Evolutionary conservation across 2,888 invertebrate species (phyloP).

Genomic region (Nasonia oneida): DNA sequence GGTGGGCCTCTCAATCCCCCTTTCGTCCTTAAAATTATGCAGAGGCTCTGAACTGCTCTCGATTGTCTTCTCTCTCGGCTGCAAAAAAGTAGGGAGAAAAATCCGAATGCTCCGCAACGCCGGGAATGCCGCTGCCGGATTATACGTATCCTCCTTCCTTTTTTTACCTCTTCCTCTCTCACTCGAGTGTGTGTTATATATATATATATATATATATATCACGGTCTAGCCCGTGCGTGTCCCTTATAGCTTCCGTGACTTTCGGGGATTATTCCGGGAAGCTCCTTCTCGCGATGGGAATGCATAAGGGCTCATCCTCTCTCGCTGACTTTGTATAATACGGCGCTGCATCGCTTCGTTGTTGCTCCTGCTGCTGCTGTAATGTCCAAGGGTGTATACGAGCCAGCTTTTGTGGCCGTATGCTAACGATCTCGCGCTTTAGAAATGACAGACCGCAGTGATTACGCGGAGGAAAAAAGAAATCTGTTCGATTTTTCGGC

Average conservation of each 20-base stretch:
- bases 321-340: not conserved
- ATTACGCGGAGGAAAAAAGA: not conserved
- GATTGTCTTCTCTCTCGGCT: constrained; percentile 59
- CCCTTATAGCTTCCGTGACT: constrained; percentile 47
- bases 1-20: constrained; percentile 72
- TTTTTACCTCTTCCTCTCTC: constrained; percentile 45
- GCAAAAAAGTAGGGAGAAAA: constrained; percentile 43
- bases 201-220: not conserved
- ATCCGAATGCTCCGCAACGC: constrained; percentile 58
- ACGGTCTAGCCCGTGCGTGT: constrained; percentile 24
- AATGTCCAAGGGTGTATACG: not conserved
- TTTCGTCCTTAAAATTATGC: constrained; percentile 75
- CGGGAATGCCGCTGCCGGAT: constrained; percentile 63
- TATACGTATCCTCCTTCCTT: constrained; percentile 52
- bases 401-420: constrained; percentile 19
- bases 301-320: not conserved
- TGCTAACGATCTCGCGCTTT: constrained; percentile 34
- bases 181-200: not conserved
- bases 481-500: constrained; percentile 18
- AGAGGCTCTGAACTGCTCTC: constrained; percentile 66
- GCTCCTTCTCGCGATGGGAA: constrained; percentile 31
- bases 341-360: not conserved
- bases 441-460: constrained; percentile 21
- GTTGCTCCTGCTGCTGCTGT: not conserved
- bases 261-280: constrained; percentile 43